phyloP scores from a whole-genome alignment of 1,140 invertebrate genomes.

The Heliconius hermathena region DNA sequence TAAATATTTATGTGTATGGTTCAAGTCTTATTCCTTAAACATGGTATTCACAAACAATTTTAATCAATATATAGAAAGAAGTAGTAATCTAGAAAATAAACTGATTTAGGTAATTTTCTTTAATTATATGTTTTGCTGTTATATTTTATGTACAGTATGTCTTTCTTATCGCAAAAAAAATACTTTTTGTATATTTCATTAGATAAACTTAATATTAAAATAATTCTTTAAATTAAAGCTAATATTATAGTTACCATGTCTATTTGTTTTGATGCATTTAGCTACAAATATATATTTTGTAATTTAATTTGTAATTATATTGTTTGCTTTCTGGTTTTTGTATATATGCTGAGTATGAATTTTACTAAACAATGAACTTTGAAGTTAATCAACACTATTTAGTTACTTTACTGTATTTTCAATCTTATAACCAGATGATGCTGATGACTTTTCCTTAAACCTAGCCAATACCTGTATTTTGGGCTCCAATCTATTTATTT shows the following conservation, averaged over 20 bases:
- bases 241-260: background rate
- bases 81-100: no score
- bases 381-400: no score
- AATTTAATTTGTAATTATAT: background rate
- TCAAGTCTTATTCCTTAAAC: no score
- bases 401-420: background rate
- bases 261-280: constrained; percentile 2
- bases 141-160: no score
- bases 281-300: background rate
- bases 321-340: background rate
- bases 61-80: no score
- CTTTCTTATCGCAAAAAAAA: background rate
- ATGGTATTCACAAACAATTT: no score
- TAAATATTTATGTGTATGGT: no score
- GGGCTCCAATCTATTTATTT: background rate
- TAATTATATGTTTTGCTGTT: no score
- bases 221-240: background rate
- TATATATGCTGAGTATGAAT: background rate
- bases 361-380: no score
- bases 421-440: background rate
- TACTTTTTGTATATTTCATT: background rate
- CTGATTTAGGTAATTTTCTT: no score
- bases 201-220: background rate
- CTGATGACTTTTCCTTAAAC: background rate
- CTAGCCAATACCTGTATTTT: background rate